These are phyloP conservation scores for Cataglyphis cursor DNA, from an alignment of 2,888 invertebrate species.

Conservation along the genomic window DNA sequence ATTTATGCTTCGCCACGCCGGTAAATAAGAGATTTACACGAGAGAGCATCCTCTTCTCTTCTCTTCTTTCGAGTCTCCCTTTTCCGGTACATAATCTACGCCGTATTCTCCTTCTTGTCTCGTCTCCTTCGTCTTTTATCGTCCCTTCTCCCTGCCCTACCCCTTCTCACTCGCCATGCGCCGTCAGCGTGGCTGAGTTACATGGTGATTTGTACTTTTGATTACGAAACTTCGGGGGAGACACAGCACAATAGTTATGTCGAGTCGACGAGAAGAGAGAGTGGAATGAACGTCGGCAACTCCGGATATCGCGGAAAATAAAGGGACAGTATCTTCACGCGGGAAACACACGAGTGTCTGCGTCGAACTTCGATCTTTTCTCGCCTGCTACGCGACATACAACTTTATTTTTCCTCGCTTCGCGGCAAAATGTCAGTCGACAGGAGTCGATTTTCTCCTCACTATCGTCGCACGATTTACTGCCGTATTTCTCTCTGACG, in stretches of 20 bases:
- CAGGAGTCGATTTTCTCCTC: slow-evolving; percentile 37
- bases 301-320: slow-evolving; percentile 67
- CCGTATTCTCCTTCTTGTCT: slow-evolving; percentile 57
- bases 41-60: slow-evolving; percentile 21
- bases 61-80: slow-evolving; percentile 53
- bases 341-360: slow-evolving; percentile 41
- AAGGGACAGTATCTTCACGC: slow-evolving; percentile 43
- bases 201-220: slow-evolving; percentile 63
- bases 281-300: slow-evolving; percentile 36
- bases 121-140: slow-evolving; percentile 72
- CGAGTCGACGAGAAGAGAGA: slow-evolving; percentile 51
- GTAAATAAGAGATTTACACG: slow-evolving; percentile 67
- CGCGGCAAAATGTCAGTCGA: not conserved
- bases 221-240: slow-evolving; percentile 61
- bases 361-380: slow-evolving; percentile 38
- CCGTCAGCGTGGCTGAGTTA: slow-evolving; percentile 46
- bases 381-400: not conserved
- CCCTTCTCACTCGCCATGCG: slow-evolving; percentile 25
- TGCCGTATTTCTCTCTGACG: slow-evolving; percentile 34
- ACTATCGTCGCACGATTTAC: slow-evolving; percentile 48
- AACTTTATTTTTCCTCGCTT: slow-evolving; percentile 22
- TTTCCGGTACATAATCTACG: slow-evolving; percentile 61
- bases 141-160: not conserved
- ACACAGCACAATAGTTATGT: slow-evolving; percentile 59
- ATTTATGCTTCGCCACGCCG: slow-evolving; percentile 75